Conservation (phyloP, 1,140 invertebrate species). For the Heterodera schachtii region DNA sequence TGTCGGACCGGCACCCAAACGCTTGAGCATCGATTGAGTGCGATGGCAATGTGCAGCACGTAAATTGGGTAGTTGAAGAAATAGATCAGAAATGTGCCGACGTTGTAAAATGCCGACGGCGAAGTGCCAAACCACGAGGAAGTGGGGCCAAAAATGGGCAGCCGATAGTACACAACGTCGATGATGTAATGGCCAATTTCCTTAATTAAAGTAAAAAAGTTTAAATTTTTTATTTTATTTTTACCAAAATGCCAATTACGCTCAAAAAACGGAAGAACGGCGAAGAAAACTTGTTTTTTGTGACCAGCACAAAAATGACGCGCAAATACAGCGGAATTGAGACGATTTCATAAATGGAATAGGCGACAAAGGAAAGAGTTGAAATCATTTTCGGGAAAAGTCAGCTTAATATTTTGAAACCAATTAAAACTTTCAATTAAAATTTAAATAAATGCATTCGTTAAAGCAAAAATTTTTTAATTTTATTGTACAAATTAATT, state of each 20-base stretch:
- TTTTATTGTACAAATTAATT: too few relatives aligned
- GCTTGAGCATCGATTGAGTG: not conserved
- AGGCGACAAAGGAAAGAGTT: not conserved
- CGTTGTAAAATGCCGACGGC: not conserved
- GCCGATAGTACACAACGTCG: conserved; percentile 6
- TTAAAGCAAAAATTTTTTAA: too few relatives aligned
- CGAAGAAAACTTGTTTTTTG: not conserved
- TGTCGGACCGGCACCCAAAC: not conserved
- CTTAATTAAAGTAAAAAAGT: not conserved
- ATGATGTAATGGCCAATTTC: not conserved
- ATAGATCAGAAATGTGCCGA: not conserved
- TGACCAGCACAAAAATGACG: not conserved
- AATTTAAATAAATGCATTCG: too few relatives aligned
- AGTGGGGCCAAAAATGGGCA: conserved; percentile 1
- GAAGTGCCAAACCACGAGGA: not conserved
- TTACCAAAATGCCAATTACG: conserved; percentile 1
- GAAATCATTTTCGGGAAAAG: not conserved
- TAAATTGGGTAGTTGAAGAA: conserved; percentile 12
- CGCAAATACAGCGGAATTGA: conserved; percentile 12
- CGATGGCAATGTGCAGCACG: conserved; percentile 1
- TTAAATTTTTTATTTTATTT: not conserved
- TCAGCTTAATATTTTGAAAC: not conserved
- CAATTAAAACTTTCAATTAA: too few relatives aligned
- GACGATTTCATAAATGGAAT: conserved; percentile 2
- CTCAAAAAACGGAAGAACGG: not conserved